Base-by-base conservation (phyloP, 30 jellyfish, hydroid and myxozoan species). In the Hydra vulgaris region DNA sequence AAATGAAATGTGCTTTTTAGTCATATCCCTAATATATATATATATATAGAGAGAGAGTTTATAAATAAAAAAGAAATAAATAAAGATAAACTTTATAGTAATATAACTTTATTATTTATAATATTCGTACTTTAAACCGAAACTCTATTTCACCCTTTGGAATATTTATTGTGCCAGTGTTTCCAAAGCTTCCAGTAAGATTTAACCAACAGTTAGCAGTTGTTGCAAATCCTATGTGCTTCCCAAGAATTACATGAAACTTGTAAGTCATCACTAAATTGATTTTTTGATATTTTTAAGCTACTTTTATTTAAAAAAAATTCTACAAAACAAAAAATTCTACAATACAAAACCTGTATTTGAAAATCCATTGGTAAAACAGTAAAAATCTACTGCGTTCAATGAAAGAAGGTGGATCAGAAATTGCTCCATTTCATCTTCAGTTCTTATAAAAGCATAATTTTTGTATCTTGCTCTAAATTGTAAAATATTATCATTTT, bases 401-500 rank as follows among this genome's bases (percentile, higher is more conserved):
- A 90, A 74, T 0, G 97, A 90, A 21, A 90, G 84, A 21, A 90
- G 89, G 74, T 90, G 97, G 74, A 79, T 85, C 72, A 90, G 79
- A 56, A 90, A 90, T 81, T 90, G 97, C 78, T 90, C 97, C 95
- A 90, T 85, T 74, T 86, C 95, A 74, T 90, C 97, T 25, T 90
- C 97, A 19, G 97, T 83, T 71, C 97, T 84, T 21, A 90, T 85
- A 76, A 90, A 90, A 7, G 97, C 94, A 52, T 90, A 90, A 1
- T 90, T 95, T 86, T 90, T 90, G 40, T 90, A 90, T 27, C 97
- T 77, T 83, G 89, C 80, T 26, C 97, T 90, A 56, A 17, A 69
- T 16, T 56, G n/a, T 23, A 40, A 72, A 25, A 27, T 22, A 16
- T 25, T 15, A 21, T 66, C 21, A 21, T 67, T 12, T 21, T 21